Conservation (phyloP, 2,113 vertebrate species). For the Pampusana beccarii region DNA sequence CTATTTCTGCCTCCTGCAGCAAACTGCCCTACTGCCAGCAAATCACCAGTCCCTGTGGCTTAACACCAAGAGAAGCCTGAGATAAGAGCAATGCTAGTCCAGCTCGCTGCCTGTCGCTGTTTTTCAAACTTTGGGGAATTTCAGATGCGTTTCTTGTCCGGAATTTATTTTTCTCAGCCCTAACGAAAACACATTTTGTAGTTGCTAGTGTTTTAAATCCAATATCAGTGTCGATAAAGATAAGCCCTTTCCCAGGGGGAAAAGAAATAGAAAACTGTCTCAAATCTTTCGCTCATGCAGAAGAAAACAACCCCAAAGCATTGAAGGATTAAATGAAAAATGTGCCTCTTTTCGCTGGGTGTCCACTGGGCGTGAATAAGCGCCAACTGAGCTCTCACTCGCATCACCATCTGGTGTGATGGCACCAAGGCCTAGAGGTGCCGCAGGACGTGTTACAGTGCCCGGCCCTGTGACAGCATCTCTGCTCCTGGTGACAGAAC, state of each 20-base stretch:
- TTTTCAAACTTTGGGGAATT: background rate
- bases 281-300: background rate
- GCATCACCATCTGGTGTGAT: background rate
- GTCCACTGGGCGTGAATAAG: background rate
- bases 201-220: background rate
- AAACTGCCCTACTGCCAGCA: background rate
- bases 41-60: background rate
- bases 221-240: background rate
- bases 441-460: background rate
- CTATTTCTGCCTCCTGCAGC: background rate
- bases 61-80: background rate
- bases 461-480: background rate
- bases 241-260: background rate
- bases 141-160: background rate
- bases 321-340: constrained; percentile 33
- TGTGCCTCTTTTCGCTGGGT: background rate
- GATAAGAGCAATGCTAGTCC: background rate
- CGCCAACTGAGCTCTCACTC: background rate
- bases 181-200: background rate
- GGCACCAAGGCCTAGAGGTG: background rate
- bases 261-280: background rate
- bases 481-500: background rate
- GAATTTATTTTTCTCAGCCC: background rate
- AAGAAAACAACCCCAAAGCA: constrained; percentile 34
- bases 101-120: background rate